Evolutionary conservation across 2,113 vertebrate species (phyloP).

Genomic region (Eonycteris spelaea): DNA sequence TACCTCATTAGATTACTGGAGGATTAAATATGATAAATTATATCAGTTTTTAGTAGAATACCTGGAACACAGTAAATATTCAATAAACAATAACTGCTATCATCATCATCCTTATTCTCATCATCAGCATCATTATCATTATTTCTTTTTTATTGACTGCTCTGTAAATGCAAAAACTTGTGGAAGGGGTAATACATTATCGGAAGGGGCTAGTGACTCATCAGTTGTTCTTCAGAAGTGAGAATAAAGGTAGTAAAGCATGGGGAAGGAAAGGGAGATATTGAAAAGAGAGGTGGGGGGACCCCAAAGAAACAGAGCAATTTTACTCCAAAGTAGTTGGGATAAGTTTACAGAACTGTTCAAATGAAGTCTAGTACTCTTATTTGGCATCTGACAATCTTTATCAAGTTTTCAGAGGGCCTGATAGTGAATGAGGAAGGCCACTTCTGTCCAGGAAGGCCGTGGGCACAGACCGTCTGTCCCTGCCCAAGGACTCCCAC

Average conservation of each 20-base stretch:
- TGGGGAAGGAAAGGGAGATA: neutral
- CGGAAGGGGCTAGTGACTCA: constrained; percentile 25
- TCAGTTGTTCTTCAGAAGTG: neutral
- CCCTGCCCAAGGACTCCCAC: neutral
- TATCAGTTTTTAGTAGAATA: neutral
- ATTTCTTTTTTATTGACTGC: neutral
- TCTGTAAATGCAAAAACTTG: constrained; percentile 36
- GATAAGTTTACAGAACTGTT: neutral
- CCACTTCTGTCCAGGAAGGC: neutral
- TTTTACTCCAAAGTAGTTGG: neutral
- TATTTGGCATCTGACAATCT: neutral
- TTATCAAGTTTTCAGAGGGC: neutral
- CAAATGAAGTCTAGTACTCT: neutral
- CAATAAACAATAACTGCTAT: neutral
- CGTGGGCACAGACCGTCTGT: neutral
- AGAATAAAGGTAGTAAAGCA: neutral
- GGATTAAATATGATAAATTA: neutral
- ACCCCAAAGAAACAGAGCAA: neutral
- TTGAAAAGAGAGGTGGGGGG: neutral
- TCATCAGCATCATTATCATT: neutral
- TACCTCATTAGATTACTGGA: neutral
- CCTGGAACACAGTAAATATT: neutral
- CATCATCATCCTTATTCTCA: neutral
- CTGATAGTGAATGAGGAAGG: neutral
- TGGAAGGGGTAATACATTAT: neutral